Base-by-base conservation (phyloP, 1,140 invertebrate genomes). In the Orussus abietinus region DNA sequence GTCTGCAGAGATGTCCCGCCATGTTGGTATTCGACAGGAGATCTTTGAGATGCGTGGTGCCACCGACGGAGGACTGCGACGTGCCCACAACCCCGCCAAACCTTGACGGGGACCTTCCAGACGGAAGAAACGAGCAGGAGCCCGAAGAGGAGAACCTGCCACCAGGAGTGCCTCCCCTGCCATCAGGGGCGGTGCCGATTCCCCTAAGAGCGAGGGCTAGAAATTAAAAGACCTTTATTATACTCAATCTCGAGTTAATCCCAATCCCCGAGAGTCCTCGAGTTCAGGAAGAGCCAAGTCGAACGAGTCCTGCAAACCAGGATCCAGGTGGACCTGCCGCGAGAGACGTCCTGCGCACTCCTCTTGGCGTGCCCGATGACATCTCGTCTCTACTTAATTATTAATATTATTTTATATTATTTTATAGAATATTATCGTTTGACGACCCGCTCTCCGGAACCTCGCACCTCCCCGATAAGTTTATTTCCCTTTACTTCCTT, bases 11-110 rank as follows among this genome's bases (percentile, higher is more conserved):
- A 29, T 92, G 90, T 65, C 89, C 90, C 1, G 90, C 90, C 17
- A 91, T 90, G 82, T 66, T 94, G 45, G 90, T 92, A 1, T 92
- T 94, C 69, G 90, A 92, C 72, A 80, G 86, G 49, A 76, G 84
- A 34, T 86, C 86, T 0, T 66, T 90, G 40, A 77, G 89, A 43
- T 94, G 91, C 66, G 89, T 91, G 1, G 86, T 90, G 1, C 88
- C 89, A 4, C 88, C 89, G 2, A 91, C 90, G 17, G 89, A 90
- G 53, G 89, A 92, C 50, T 92, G 87, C 54, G 87, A 90, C 50
- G 77, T 88, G 2, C 86, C 86, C 0, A 84, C 85, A 21, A 88
- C 86, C n/a, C 80, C 81, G 1, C 66, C 82, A 2, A 69, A 49
- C 15, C 54, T 62, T 10, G 68, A 72, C 6, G 55, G 61, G 10